Evolutionary conservation across 2,888 invertebrate genomes (phyloP).

Genomic region (Latheticus oryzae): DNA sequence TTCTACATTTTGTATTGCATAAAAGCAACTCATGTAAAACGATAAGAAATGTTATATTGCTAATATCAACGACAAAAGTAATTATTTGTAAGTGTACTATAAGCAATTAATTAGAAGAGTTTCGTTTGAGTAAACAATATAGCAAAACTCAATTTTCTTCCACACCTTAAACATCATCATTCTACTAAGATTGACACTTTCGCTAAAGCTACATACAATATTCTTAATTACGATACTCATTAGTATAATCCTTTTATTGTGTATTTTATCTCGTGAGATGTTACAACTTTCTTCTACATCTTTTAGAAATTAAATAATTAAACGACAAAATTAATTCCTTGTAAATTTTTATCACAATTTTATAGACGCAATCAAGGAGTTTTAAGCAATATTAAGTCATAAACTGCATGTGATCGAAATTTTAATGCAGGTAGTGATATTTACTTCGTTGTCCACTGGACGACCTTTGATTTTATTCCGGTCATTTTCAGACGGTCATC

Average conservation of each 20-base stretch:
- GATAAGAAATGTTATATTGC: no score
- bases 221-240: constrained; percentile 39
- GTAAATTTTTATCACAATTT: constrained; percentile 7
- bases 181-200: constrained; percentile 37
- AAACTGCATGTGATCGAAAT: constrained; percentile 36
- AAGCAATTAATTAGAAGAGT: no score
- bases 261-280: constrained; percentile 20
- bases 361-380: constrained; percentile 19
- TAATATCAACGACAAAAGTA: no score
- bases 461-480: constrained; percentile 45
- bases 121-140: no score
- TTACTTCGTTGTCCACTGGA: constrained; percentile 37
- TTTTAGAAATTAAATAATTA: constrained; percentile 1
- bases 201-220: constrained; percentile 32
- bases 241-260: constrained; percentile 40
- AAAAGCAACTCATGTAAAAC: no score
- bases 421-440: constrained; percentile 39
- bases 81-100: no score
- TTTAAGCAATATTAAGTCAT: constrained; percentile 32
- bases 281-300: constrained; percentile 26
- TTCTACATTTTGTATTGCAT: no score
- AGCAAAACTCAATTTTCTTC: constrained; percentile 10
- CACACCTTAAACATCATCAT: constrained; percentile 8
- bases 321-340: constrained; percentile 13
- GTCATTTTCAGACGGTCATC: constrained; percentile 40